These are phyloP conservation scores for Riparia riparia DNA, from an alignment of 2,113 vertebrate species.

Conservation along the genomic window DNA sequence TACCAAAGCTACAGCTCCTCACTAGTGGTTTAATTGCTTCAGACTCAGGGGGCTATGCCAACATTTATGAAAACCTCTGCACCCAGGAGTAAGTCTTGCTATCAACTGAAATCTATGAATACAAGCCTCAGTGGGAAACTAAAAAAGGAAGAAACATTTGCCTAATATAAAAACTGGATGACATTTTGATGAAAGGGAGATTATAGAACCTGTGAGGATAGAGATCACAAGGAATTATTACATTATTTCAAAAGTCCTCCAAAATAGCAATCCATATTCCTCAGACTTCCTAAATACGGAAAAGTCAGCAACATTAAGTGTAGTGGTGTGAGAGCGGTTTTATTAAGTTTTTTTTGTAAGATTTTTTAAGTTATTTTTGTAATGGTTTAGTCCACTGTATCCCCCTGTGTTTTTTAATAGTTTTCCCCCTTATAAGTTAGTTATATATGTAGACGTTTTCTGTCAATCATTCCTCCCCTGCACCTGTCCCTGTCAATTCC, in stretches of 20 bases:
- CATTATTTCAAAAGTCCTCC: neutral
- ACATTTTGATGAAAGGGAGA: neutral
- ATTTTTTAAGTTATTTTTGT: too few relatives aligned
- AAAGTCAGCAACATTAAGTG: neutral
- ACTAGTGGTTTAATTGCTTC: neutral
- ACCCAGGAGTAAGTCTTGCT: slow-evolving; percentile 1
- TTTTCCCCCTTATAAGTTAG: too few relatives aligned
- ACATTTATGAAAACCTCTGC: slow-evolving; percentile 18
- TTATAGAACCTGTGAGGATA: neutral
- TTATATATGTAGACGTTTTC: too few relatives aligned
- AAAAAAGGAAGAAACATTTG: neutral
- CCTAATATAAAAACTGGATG: neutral
- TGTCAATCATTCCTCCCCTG: too few relatives aligned
- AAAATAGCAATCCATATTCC: neutral
- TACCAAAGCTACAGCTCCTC: neutral
- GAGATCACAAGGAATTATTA: neutral
- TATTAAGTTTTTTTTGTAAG: too few relatives aligned
- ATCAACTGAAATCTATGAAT: neutral
- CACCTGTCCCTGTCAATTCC: too few relatives aligned
- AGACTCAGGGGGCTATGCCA: neutral
- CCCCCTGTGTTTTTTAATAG: too few relatives aligned
- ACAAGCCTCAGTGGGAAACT: neutral
- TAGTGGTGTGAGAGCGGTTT: too few relatives aligned
- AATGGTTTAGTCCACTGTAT: too few relatives aligned
- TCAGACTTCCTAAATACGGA: neutral